These are phyloP conservation scores for Atrichornis clamosus DNA, from an alignment of 2,113 vertebrate genomes.

Conservation along the genomic window DNA sequence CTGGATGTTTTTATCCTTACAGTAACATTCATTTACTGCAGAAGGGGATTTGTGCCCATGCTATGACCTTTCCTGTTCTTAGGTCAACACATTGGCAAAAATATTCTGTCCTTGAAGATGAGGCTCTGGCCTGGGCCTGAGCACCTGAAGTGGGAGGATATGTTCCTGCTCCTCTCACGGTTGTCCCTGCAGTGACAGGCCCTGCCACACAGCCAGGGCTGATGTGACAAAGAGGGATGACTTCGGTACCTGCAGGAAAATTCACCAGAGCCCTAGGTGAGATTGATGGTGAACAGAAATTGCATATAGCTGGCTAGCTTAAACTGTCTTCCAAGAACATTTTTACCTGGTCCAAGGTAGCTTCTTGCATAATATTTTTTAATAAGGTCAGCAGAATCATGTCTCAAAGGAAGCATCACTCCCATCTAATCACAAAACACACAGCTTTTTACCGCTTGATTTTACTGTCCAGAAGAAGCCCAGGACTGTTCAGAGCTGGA, in stretches of 20 bases:
- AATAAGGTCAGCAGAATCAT: background rate
- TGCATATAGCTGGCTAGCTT: background rate
- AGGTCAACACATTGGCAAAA: background rate
- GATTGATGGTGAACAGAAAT: background rate
- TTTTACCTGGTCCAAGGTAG: background rate
- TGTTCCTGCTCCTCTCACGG: background rate
- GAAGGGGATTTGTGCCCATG: background rate
- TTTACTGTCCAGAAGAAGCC: background rate
- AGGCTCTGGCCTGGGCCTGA: background rate
- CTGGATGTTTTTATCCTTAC: rapidly evolving
- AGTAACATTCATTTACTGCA: background rate
- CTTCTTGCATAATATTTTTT: background rate
- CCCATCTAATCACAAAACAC: background rate
- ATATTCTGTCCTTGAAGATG: background rate
- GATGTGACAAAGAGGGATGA: background rate
- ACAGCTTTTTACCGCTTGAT: background rate
- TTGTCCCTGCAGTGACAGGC: background rate
- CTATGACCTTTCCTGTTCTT: background rate
- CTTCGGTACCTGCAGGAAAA: background rate
- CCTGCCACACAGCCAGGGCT: background rate
- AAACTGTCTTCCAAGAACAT: background rate
- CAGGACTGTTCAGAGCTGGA: background rate
- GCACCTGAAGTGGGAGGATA: background rate
- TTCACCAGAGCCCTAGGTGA: background rate
- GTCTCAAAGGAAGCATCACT: background rate